These are phyloP conservation scores for Gastrophysa polygoni DNA, from an alignment of 2,888 invertebrate species.

Conservation along the genomic window DNA sequence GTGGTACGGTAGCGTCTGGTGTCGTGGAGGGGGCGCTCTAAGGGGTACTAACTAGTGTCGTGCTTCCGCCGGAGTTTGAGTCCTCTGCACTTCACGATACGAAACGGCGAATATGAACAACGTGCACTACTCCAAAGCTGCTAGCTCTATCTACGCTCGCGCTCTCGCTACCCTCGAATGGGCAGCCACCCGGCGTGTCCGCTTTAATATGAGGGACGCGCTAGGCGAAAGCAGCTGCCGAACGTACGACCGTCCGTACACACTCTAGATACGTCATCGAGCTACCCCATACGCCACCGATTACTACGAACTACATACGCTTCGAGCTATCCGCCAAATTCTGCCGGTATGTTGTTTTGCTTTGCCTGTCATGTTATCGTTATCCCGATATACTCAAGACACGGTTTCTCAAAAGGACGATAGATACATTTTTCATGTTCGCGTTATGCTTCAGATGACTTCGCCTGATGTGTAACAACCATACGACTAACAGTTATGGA, in stretches of 20 bases:
- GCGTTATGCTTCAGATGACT: background rate
- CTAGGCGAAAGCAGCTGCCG: conserved; percentile 38
- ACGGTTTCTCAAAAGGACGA: background rate
- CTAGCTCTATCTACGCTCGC: conserved; percentile 39
- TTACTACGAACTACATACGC: conserved; percentile 12
- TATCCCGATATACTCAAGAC: background rate
- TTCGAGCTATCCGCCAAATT: conserved; percentile 16
- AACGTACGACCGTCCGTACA: conserved; percentile 40
- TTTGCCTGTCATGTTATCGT: background rate
- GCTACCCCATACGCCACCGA: conserved; percentile 46
- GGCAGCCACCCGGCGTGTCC: conserved; percentile 52
- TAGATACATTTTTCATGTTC: background rate
- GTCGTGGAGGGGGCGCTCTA: conserved; percentile 53
- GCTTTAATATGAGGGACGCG: conserved; percentile 53
- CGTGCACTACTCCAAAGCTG: conserved; percentile 33
- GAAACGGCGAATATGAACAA: conserved; percentile 27
- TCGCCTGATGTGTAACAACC: background rate
- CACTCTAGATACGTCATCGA: conserved; percentile 45
- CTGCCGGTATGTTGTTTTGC: conserved; percentile 5
- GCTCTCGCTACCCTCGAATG: conserved; percentile 56
- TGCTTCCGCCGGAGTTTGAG: conserved; percentile 50
- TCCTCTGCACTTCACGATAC: conserved; percentile 31
- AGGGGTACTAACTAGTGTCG: conserved; percentile 51
- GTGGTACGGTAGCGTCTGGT: conserved; percentile 54
- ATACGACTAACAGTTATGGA: too few species aligned